These are phyloP conservation scores for Chloroceryle inda DNA, from an alignment of 2,797 vertebrate species.

Conservation along the genomic window DNA sequence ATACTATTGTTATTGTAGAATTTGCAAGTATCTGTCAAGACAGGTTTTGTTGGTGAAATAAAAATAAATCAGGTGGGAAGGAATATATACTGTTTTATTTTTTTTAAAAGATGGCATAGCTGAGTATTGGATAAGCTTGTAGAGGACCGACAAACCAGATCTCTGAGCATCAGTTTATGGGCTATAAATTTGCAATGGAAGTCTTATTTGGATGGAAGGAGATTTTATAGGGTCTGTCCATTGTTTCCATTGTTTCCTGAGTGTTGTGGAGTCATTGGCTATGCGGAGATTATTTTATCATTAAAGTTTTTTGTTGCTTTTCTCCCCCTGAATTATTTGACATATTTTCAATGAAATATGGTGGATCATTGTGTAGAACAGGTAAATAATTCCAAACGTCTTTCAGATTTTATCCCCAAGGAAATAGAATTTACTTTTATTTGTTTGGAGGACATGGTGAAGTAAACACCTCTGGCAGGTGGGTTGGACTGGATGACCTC, in stretches of 20 bases:
- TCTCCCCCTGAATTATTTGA: not conserved
- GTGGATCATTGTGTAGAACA: too few species aligned
- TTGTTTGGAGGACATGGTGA: too few species aligned
- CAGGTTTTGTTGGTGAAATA: not conserved
- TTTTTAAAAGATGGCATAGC: not conserved
- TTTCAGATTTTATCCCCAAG: too few species aligned
- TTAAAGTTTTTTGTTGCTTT: not conserved
- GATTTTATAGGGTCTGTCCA: not conserved
- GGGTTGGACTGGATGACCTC: too few species aligned
- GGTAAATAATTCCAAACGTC: too few species aligned
- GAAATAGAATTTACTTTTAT: too few species aligned
- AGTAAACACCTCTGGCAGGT: too few species aligned
- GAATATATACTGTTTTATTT: not conserved
- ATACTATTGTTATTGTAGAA: not conserved
- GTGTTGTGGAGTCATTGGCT: not conserved
- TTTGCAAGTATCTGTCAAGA: not conserved
- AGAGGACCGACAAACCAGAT: not conserved
- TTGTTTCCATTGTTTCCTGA: not conserved
- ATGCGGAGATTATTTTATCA: constrained; percentile 38
- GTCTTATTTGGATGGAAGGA: not conserved
- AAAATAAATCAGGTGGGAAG: not conserved
- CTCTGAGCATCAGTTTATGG: not conserved
- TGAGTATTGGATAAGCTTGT: not conserved
- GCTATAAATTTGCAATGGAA: not conserved
- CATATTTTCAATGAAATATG: too few species aligned